Base-by-base conservation (phyloP, 2,888 invertebrate species). In the Epistrophella euchroma region DNA sequence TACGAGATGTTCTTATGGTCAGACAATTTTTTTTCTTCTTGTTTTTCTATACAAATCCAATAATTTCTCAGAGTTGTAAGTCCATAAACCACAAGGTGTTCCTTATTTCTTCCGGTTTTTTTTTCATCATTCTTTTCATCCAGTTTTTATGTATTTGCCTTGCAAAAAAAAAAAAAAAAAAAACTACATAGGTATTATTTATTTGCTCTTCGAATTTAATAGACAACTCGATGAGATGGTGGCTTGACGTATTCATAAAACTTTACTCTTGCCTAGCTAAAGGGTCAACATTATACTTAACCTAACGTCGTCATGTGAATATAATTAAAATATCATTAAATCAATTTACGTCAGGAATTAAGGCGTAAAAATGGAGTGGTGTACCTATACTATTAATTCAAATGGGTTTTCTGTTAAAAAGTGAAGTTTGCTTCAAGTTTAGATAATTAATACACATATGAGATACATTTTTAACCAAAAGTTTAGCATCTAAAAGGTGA, bases 301-400 rank as follows among this genome's bases (percentile, higher is more conserved):
- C 86, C 86, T 78, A 47, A 71, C 77, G 77, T 66, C 86, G 82
- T 78, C 82, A 82, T 71, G 70, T 74, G 86, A 73, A 78, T 82
- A 70, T 37, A 82, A 86, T 86, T 86, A 86, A 86, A 86, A 86
- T 86, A 73, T 77, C 70, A 86, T 86, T 86, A 77, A 86, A 78
- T 77, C 86, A 74, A 82, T 86, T 78, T 86, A 60, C 78, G 82
- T 86, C 86, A 74, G 25, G 79, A 75, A 71, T 66, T 15, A 56
- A 64, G 64, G 68, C 83, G 47, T 47, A 17, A 52, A 58, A 80
- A 62, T 62, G 71, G 25, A 55, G 37, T 40, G 13, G 6, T 22
- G 15, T 37, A 37, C 25, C 2, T n/a, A n/a, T n/a, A 5, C 9
- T 60, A 40, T 60, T 32, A 40, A 40, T 37, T 60, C 4, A 22